A percentile compares a stretch with the other conserved stretches of the same genome.
Evolutionary conservation across 2,888 invertebrate species (phyloP).

Genomic region (Nipponacmea schrenckii): DNA sequence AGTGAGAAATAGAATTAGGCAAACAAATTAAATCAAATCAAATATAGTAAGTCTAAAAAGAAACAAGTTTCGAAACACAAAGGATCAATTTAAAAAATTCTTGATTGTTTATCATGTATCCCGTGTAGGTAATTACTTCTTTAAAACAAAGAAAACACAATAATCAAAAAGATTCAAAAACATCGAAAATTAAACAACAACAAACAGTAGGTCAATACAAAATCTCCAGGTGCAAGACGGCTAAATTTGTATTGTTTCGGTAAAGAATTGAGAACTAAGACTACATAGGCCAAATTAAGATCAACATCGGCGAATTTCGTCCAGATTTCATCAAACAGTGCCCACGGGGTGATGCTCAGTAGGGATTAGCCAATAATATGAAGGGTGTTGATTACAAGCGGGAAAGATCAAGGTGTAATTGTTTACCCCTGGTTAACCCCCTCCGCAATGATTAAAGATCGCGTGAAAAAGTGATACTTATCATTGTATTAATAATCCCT

Average conservation of each 20-base stretch:
- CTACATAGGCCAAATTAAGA: background rate
- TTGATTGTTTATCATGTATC: too few relatives aligned
- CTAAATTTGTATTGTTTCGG: background rate
- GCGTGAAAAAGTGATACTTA: background rate
- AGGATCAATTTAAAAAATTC: too few relatives aligned
- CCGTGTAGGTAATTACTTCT: too few relatives aligned
- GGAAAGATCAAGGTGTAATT: background rate
- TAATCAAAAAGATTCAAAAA: background rate
- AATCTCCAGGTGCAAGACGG: background rate
- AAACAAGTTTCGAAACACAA: too few relatives aligned
- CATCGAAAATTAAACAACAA: background rate
- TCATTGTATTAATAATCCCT: background rate
- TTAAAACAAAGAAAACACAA: too few relatives aligned
- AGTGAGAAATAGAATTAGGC: too few relatives aligned
- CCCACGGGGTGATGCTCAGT: background rate
- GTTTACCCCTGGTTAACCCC: background rate
- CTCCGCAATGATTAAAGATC: constrained; percentile 1
- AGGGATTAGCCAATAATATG: background rate
- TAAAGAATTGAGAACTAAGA: background rate
- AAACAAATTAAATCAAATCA: too few relatives aligned
- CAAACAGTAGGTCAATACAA: background rate
- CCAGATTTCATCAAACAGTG: background rate
- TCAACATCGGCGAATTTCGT: background rate
- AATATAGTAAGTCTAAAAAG: too few relatives aligned
- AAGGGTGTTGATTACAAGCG: constrained; percentile 9